Base-by-base conservation (phyloP, 1,140 invertebrate genomes). In the Rhynchophorus ferrugineus region DNA sequence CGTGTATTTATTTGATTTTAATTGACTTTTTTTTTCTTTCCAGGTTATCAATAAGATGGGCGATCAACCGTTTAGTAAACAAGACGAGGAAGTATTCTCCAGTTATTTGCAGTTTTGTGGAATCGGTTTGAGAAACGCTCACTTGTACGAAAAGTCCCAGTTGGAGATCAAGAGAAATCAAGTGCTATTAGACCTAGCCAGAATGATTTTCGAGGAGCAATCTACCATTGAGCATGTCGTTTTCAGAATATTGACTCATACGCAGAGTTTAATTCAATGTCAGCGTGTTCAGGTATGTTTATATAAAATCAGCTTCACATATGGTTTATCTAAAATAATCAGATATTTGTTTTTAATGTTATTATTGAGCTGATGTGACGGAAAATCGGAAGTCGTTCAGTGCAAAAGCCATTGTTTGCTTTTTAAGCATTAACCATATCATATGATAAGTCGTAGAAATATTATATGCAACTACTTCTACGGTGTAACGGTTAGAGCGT, bases 121-220 rank as follows among this genome's bases (percentile, higher is more conserved):
- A 37, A 96, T 97, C 60, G 93, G 92, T 2, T 72, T 95, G 24
- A 81, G 90, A 43, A 97, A 97, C 71, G 93, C 94, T 16, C 90
- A 95, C 69, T 76, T 95, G 3, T 96, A 94, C 70, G 91, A 96
- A 71, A 82, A 90, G 63, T 95, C 91, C 56, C 87, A 93, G 69
- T 73, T 95, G 60, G 93, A 96, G 75, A 90, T 95, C 50, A 92
- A 92, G 71, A 75, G 93, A 61, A 96, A 95, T 75, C 92, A 97
- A 78, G 91, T 97, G 41, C 74, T 97, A 9, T 72, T 97, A 47
- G 92, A 97, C 69, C 73, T 97, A 62, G 93, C 92, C 2, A 78
- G 92, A 59, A 93, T 95, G 84, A 91, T 97, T 61, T 97, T 97
- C 69, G 92, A 95, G 68, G 92, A 97, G 69, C 93, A 96, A 73